Base-by-base conservation (phyloP, 1,140 invertebrate genomes). In the Atopsyche davidsoni region DNA sequence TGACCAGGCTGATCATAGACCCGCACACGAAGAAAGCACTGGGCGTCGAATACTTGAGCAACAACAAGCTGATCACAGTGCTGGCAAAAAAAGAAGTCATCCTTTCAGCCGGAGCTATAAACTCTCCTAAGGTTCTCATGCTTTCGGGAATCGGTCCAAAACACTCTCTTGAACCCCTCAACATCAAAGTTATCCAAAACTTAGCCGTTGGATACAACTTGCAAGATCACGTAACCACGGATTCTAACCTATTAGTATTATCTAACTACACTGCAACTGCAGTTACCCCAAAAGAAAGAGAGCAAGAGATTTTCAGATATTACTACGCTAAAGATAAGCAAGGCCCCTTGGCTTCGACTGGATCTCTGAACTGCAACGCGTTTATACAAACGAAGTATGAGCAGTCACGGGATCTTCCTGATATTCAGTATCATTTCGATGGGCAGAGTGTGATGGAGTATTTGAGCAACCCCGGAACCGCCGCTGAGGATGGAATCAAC, bases 1-100 rank as follows among this genome's bases (percentile, higher is more conserved):
- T 82, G 0, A 85, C 78, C 0, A 79, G 79, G 60, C 63, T 93
- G 2, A 62, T 90, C 1, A 86, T 93, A 57, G 82, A 93, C 67
- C 71, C 70, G 0, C 51, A 68, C 7, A 79, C 76, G 1, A 87
- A 86, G 62, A 65, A 65, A 34, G 86, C 87, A 1, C 73, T 75
- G 41, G 88, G 86, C 2, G 78, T 92, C 2, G 78, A 81, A 60
- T 83, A 81, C 55, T 57, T 72, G 4, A 73, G n/a, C 18, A 32
- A 58, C 6, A 45, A 60, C 16, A 45, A 64, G 64, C 43, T 66
- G 54, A 59, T 66, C 41, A 64, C 60, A 17, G 76, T 68, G 0
- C 64, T 64, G 13, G 79, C 77, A 0, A 72, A 58, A 34, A 86
- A 81, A 62, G 87, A 90, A 70, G 79, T 90, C 1, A 86, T 89